Evolutionary conservation across 2,888 invertebrate species (phyloP), one percentile per base, ranked within the genome.

Genomic region (Scelioninae gen. 1): DNA sequence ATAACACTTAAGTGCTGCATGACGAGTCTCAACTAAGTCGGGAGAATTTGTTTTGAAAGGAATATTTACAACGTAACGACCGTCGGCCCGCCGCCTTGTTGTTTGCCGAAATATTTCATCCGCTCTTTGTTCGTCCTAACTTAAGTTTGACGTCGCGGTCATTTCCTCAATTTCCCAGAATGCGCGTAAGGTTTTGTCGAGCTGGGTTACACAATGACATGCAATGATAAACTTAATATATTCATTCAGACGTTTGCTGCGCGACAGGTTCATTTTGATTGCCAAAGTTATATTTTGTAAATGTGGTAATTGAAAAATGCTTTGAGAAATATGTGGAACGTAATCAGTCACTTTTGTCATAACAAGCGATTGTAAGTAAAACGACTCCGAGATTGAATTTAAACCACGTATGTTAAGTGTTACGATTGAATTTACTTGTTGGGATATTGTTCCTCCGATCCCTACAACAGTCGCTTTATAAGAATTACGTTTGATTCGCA

Each of bases 31-130:
- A 3, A 51, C 38, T 16, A 51, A 40, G 10, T 53, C 40, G 0
- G 55, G 69, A 4, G 31, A 10, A 11, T 11, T n/a, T 8, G 31
- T 13, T 16, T 56, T 69, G n/a, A 69, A 56, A 15, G 53, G 69
- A 10, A 69, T 31, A 31, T 45, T 55, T 15, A 69, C 69, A 11
- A 58, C 9, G 15, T 69, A 69, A 5, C 56, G 56, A 13, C 69
- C 53, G 69, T 69, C 69, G 0, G 4, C 56, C 3, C 11, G 38
- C 3, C 69, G 43, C 0, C 1, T n/a, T 2, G 56, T 56, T 5
- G 69, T 56, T 31, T n/a, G 11, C 6, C 11, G 29, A 32, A 69
- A 69, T 5, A 56, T 11, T 9, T 29, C 15, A 13, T 69, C 55
- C 6, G 53, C 9, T 8, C 38, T 55, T n/a, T 45, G 60, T 60